Evolutionary conservation across 2,113 vertebrate species (phyloP), one percentile per base, ranked within the genome.

Genomic region (Macquaria australasica): DNA sequence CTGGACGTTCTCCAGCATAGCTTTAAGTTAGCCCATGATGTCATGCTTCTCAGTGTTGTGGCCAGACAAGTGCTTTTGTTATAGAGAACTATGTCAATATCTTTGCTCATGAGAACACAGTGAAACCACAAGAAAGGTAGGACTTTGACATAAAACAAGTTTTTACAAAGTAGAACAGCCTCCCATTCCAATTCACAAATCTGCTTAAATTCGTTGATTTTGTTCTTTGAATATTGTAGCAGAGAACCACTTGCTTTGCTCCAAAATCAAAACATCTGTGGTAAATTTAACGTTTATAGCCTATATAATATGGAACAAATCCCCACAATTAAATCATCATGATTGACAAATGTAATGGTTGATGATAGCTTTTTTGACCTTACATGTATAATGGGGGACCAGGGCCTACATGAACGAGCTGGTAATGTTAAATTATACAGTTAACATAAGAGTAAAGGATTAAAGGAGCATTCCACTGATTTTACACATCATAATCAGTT

Each of bases 211-310:
- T 89, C 56, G 62, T 72, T 56, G 45, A 79, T 71, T 91, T 88
- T 73, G 58, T 66, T 59, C 75, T 64, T 76, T 77, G 80, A 83
- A 77, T 70, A 28, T 79, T 71, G 78, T 28, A 78, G 77, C 86
- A 82, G 69, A 60, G 73, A 66, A 76, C 72, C 88, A 92, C 84
- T 92, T 93, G 90, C 85, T 77, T 77, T 73, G 60, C 63, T 72
- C 56, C 62, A 79, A 74, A 87, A 89, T 75, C 77, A 66, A 25
- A 83, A 85, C 92, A 92, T 91, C 92, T 92, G 90, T 77, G 81
- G 67, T 59, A 56, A 82, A 91, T 87, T 71, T 43, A 84, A 90
- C 51, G 39, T 58, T 73, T 86, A 39, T 81, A 72, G 68, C 76
- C 56, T 86, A 77, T 81, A 73, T 67, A 82, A 85, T 71, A 80